phyloP scores from a whole-genome alignment of 2,113 vertebrate species.

The Arothron firmamentum region DNA sequence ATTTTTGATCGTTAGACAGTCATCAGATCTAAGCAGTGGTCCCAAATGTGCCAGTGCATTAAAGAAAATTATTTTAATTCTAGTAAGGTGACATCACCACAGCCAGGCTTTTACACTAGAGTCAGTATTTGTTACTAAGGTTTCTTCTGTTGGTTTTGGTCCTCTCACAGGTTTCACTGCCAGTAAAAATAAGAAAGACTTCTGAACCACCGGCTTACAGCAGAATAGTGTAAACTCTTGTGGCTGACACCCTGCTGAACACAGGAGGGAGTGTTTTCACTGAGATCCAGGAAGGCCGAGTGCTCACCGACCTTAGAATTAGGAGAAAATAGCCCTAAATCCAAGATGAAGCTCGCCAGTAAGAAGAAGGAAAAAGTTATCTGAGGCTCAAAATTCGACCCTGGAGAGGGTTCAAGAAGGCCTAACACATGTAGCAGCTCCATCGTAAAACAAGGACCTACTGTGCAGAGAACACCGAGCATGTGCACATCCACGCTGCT shows the following conservation, averaged over 20 bases:
- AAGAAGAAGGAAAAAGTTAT: slow-evolving; percentile 9
- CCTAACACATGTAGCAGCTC: slow-evolving; percentile 49
- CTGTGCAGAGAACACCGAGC: slow-evolving; percentile 15
- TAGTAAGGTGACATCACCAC: too few species aligned
- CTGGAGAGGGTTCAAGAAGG: slow-evolving; percentile 58
- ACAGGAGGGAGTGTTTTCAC: background rate
- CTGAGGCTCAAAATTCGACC: slow-evolving; percentile 52
- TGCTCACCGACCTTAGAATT: background rate
- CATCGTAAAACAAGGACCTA: slow-evolving; percentile 53
- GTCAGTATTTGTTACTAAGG: background rate
- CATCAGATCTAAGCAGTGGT: too few species aligned
- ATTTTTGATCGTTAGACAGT: too few species aligned
- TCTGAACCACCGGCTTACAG: too few species aligned
- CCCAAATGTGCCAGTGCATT: too few species aligned
- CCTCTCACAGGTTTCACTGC: background rate
- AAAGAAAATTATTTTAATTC: too few species aligned
- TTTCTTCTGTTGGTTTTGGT: background rate
- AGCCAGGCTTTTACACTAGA: background rate
- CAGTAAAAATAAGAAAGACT: background rate
- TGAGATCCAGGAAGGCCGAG: background rate
- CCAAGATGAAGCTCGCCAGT: slow-evolving; percentile 47
- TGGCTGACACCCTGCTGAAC: background rate
- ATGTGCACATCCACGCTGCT: background rate
- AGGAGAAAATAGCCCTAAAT: background rate
- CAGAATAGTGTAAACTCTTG: too few species aligned